Conservation (phyloP, 2,888 invertebrate species). For the Eilema sororculum region DNA sequence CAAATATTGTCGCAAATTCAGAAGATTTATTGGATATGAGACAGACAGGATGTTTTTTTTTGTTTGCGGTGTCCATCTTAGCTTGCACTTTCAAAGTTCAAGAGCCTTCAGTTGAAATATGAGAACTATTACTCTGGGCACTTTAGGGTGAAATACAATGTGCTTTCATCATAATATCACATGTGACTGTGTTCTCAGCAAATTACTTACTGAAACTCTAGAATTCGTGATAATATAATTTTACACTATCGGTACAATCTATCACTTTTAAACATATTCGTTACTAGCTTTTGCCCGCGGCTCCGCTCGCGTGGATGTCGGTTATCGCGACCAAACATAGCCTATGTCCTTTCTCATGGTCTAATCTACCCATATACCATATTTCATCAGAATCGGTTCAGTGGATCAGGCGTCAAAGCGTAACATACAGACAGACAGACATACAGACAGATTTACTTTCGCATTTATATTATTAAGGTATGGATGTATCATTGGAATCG, state of each 20-base stretch:
- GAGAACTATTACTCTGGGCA: constrained; percentile 14
- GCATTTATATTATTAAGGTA: too few relatives aligned
- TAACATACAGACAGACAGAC: too few relatives aligned
- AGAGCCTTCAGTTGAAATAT: constrained; percentile 13
- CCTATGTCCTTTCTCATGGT: too few relatives aligned
- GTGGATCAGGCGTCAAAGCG: too few relatives aligned
- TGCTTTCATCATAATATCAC: constrained; percentile 10
- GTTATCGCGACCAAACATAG: too few relatives aligned
- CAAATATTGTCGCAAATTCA: constrained; percentile 33
- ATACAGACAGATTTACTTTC: too few relatives aligned
- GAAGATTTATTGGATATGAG: constrained; percentile 41
- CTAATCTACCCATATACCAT: neutral
- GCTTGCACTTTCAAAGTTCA: constrained; percentile 28
- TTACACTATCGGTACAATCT: neutral
- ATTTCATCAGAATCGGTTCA: too few relatives aligned
- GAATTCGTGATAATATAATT: neutral
- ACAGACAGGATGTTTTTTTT: constrained; percentile 28
- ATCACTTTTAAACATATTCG: neutral
- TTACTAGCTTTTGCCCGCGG: too few relatives aligned
- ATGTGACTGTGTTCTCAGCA: neutral
- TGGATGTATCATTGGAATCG: too few relatives aligned
- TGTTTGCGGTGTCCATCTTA: constrained; percentile 8
- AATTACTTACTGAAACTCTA: neutral
- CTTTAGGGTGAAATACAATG: constrained; percentile 17
- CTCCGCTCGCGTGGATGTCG: too few relatives aligned